These are phyloP conservation scores for Rotaria macrura DNA, from an alignment of 2,888 invertebrate genomes.

Conservation along the genomic window DNA sequence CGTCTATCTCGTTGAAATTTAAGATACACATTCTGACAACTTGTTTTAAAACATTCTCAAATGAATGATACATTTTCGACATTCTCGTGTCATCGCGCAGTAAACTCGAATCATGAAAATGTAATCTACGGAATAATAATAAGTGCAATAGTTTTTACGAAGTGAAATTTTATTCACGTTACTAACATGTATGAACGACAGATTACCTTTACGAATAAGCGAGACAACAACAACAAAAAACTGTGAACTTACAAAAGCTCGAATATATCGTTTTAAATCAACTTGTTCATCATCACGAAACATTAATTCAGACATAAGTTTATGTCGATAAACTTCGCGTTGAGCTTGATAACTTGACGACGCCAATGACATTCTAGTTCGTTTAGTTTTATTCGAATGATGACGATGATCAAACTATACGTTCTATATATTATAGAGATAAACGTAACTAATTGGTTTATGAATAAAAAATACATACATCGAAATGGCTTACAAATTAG, in stretches of 20 bases:
- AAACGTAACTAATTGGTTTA: background rate
- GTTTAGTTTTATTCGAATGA: background rate
- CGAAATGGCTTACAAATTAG: background rate
- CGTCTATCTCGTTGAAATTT: too few relatives aligned
- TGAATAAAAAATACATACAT: background rate
- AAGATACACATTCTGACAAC: too few relatives aligned
- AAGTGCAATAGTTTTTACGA: too few relatives aligned
- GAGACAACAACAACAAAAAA: too few relatives aligned
- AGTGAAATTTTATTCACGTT: too few relatives aligned
- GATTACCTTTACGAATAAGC: too few relatives aligned
- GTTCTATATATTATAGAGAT: background rate
- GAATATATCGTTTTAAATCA: conserved; percentile 16
- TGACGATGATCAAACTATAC: background rate
- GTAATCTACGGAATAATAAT: too few relatives aligned
- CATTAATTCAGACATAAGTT: conserved; percentile 17
- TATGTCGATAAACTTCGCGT: conserved; percentile 16
- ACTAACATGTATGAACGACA: too few relatives aligned
- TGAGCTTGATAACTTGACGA: background rate
- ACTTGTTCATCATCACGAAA: conserved; percentile 17
- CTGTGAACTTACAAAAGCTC: background rate
- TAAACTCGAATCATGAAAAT: too few relatives aligned
- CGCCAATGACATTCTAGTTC: background rate
- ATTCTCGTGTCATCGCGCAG: too few relatives aligned
- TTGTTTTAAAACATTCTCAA: too few relatives aligned
- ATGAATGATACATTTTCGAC: too few relatives aligned